These are phyloP conservation scores for Fundulus diaphanus DNA, from an alignment of 2,797 vertebrate species.

Conservation along the genomic window DNA sequence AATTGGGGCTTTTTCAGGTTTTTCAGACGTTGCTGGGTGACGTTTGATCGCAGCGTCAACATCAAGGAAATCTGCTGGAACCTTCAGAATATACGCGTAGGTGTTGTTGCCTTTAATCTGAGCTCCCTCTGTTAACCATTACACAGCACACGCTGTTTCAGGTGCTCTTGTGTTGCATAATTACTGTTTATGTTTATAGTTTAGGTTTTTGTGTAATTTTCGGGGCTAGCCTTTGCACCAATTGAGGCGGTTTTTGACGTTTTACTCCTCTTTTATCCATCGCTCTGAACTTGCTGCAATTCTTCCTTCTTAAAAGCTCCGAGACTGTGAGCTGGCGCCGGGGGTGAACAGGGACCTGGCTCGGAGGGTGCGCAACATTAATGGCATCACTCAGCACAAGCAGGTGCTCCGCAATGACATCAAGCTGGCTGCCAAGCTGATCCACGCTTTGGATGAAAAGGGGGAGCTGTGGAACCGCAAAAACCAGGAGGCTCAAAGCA, in stretches of 20 bases:
- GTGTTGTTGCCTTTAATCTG: constrained; percentile 35
- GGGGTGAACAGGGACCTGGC: constrained; percentile 92
- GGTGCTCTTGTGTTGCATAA: neutral
- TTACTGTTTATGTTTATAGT: neutral
- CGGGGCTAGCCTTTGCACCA: neutral
- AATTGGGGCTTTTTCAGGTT: constrained; percentile 77
- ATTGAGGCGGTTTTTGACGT: neutral
- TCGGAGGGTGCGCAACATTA: constrained; percentile 88
- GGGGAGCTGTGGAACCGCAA: constrained; percentile 86
- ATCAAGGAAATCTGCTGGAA: constrained; percentile 97
- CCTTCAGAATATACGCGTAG: constrained; percentile 92
- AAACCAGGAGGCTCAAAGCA: constrained; percentile 61
- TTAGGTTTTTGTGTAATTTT: neutral
- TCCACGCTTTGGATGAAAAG: constrained; percentile 89
- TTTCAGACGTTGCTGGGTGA: constrained; percentile 92
- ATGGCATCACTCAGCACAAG: constrained; percentile 92
- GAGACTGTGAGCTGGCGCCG: constrained; percentile 92
- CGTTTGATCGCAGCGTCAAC: constrained; percentile 91
- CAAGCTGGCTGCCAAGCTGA: constrained; percentile 91
- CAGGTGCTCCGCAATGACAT: constrained; percentile 93
- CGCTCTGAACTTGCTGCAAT: constrained; percentile 10
- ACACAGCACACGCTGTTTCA: too few relatives aligned
- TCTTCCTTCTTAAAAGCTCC: constrained; percentile 77
- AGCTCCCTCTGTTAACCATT: too few relatives aligned
- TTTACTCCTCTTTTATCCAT: neutral